Conservation (phyloP, 2,888 invertebrate species). For the Lathronympha strigana region DNA sequence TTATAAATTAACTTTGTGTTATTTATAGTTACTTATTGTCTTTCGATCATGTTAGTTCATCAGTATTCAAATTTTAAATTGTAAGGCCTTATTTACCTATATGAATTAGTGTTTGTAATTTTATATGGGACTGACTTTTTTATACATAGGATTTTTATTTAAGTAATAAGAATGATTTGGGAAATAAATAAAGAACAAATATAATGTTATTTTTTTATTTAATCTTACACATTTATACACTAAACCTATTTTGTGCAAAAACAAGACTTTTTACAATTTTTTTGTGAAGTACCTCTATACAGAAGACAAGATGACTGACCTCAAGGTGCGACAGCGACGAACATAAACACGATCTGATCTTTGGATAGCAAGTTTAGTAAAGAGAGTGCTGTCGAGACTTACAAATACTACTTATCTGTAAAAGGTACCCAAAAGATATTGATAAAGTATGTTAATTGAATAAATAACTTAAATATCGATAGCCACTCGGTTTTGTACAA, state of each 20-base stretch:
- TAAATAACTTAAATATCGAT: slow-evolving; percentile 79
- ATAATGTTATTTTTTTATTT: slow-evolving; percentile 57
- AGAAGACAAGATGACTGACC: slow-evolving; percentile 57
- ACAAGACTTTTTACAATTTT: slow-evolving; percentile 59
- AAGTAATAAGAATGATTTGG: slow-evolving; percentile 15
- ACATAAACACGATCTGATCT: slow-evolving; percentile 20
- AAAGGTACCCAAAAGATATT: slow-evolving; percentile 29
- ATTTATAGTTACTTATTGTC: no score
- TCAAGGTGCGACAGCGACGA: slow-evolving; percentile 44
- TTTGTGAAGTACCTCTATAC: slow-evolving; percentile 33
- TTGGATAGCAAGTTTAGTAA: slow-evolving; percentile 17
- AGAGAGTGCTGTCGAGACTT: slow-evolving; percentile 26
- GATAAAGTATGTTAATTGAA: slow-evolving; percentile 54
- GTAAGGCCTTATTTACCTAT: not conserved
- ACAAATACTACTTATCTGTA: slow-evolving; percentile 13
- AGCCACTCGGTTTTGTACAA: slow-evolving; percentile 79
- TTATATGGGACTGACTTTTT: slow-evolving; percentile 31
- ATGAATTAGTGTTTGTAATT: slow-evolving; percentile 25
- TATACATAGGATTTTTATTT: slow-evolving; percentile 13
- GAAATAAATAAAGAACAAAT: slow-evolving; percentile 36
- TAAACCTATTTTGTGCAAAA: slow-evolving; percentile 76
- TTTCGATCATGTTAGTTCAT: not conserved
- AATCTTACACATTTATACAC: slow-evolving; percentile 68
- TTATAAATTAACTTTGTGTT: no score
- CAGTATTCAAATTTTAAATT: slow-evolving; percentile 13